phyloP scores from a whole-genome alignment of 35 echinoderm and acorn worm species.

The Stichopus chloronotus region DNA sequence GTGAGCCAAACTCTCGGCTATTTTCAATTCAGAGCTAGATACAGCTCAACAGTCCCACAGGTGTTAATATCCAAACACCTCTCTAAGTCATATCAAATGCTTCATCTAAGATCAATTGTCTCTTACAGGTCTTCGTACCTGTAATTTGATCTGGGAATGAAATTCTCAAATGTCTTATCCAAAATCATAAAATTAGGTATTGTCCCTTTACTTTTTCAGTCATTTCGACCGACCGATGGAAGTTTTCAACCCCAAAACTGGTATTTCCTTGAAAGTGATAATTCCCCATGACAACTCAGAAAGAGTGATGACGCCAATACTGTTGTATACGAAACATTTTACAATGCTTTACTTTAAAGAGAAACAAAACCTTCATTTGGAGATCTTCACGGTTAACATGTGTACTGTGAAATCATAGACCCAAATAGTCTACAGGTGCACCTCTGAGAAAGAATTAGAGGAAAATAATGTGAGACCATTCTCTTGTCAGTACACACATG shows the following conservation, averaged over 20 bases:
- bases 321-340: too few species aligned
- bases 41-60: conserved; percentile 6
- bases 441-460: too few species aligned
- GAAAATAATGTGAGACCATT: too few species aligned
- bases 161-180: conserved; percentile 3
- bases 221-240: background rate
- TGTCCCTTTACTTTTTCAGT: background rate
- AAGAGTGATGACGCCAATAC: background rate
- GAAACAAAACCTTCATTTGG: too few species aligned
- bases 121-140: background rate
- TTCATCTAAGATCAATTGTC: conserved; percentile 15
- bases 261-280: background rate
- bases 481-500: too few species aligned
- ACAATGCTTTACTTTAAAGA: too few species aligned
- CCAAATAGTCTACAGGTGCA: too few species aligned
- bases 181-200: background rate
- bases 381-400: too few species aligned
- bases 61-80: conserved; percentile 8
- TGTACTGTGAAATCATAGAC: too few species aligned
- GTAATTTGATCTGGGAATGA: conserved; percentile 14
- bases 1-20: background rate
- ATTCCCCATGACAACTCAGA: conserved; percentile 11
- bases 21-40: background rate
- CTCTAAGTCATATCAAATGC: conserved; percentile 24
- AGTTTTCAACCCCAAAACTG: background rate